A percentile compares a stretch with the other conserved stretches of the same genome.
Evolutionary conservation across 2,888 invertebrate genomes (phyloP).

Genomic region (Agrypnus murinus): DNA sequence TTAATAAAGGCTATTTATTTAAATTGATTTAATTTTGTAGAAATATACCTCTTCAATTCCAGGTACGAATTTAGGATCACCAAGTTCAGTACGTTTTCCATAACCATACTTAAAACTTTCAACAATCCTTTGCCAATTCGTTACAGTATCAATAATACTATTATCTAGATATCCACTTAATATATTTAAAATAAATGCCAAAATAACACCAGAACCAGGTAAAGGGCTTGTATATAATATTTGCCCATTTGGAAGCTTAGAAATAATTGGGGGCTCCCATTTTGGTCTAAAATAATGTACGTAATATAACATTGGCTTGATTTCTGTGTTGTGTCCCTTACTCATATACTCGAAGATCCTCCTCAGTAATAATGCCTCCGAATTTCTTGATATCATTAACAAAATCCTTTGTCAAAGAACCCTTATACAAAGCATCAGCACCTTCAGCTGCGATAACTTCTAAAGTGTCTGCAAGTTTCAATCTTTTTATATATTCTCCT

Average conservation of each 20-base stretch:
- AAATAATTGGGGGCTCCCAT: slow-evolving; percentile 79
- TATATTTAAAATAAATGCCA: slow-evolving; percentile 88
- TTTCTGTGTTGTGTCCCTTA: too few relatives aligned
- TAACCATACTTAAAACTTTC: slow-evolving; percentile 96
- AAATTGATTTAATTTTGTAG: too few relatives aligned
- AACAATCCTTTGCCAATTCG: slow-evolving; percentile 85
- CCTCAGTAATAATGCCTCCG: slow-evolving; percentile 85
- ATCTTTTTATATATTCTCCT: slow-evolving; percentile 69
- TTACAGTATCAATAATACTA: slow-evolving; percentile 61
- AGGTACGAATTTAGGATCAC: slow-evolving; percentile 75
- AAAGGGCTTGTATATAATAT: slow-evolving; percentile 85
- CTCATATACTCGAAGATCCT: slow-evolving; percentile 85
- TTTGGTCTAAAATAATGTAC: slow-evolving; percentile 73
- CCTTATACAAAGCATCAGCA: slow-evolving; percentile 75
- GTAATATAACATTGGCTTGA: too few relatives aligned
- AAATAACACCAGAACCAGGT: slow-evolving; percentile 88
- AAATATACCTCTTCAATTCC: not conserved
- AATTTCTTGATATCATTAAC: slow-evolving; percentile 68
- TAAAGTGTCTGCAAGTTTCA: slow-evolving; percentile 74
- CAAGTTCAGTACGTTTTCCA: slow-evolving; percentile 88
- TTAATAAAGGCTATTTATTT: too few relatives aligned
- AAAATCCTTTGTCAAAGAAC: slow-evolving; percentile 71
- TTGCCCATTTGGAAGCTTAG: slow-evolving; percentile 76
- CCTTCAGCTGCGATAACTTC: slow-evolving; percentile 73
- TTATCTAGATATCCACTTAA: slow-evolving; percentile 74